Base-by-base conservation (phyloP, 2,113 vertebrate species). In the Alces alces region DNA sequence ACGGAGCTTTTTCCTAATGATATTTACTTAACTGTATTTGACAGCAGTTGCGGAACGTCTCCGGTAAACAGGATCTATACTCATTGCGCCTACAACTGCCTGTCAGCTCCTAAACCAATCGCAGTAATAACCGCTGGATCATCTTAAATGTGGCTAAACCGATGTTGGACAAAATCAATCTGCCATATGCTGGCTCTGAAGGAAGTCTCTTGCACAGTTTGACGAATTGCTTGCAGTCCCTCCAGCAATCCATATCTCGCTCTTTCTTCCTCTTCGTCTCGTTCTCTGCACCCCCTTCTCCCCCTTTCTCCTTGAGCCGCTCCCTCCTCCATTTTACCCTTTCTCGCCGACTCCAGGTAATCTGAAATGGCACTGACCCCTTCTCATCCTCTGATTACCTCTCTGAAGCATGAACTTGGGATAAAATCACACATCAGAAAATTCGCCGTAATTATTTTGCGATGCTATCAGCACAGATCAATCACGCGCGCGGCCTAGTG, bases 381-480 rank as follows among this genome's bases (percentile, higher is more conserved):
- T 99, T 99, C 99, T 99, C 99, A 99, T 99, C 99, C 99, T 99
- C 99, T 99, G 99, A 99, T 99, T 99, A 99, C 99, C 99, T 99
- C 99, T 98, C 99, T 99, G 99, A 99, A 99, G 99, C 99, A 99
- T 99, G 99, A 99, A 99, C 98, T 99, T 99, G 99, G 98, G 99
- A 99, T 98, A 98, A 99, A 99, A 99, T 99, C 99, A 99, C 99
- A 99, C 99, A 99, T 99, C 99, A 99, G 99, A 99, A 99, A 99
- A 99, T 98, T 98, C 99, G 98, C 99, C 99, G 98, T 99, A 99
- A 99, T 99, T 99, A 99, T 99, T 99, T 99, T 99, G 99, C 99
- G 98, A 99, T 99, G 99, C 99, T 99, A 99, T 99, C 99, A 99
- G 99, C 99, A 99, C 98, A 98, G 99, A 99, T 99, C 99, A 99